phyloP scores from a whole-genome alignment of 2,888 invertebrate genomes.

The Cremastinae sp. region DNA sequence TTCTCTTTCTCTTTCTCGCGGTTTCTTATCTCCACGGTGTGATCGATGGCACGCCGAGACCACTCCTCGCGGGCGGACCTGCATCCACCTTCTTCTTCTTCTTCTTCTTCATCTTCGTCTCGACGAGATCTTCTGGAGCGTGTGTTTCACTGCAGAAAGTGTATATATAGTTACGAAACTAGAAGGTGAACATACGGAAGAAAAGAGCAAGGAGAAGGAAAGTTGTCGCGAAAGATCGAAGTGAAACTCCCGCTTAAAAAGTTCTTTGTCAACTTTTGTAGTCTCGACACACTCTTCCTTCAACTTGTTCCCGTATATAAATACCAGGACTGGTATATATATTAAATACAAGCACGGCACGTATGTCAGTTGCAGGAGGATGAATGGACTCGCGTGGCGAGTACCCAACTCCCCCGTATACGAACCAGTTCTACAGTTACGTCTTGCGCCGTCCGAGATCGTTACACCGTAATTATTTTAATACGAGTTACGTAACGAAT shows the following conservation, averaged over 20 bases:
- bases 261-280: constrained; percentile 52
- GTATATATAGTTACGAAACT: constrained; percentile 46
- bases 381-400: constrained; percentile 37
- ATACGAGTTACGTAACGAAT: constrained; percentile 5
- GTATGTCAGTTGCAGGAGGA: constrained; percentile 45
- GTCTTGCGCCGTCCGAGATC: not conserved
- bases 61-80: constrained; percentile 57
- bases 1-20: constrained; percentile 7
- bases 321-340: not conserved
- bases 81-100: constrained; percentile 26
- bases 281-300: constrained; percentile 29
- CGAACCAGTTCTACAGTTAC: constrained; percentile 44
- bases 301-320: not conserved
- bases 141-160: constrained; percentile 34
- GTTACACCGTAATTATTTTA: constrained; percentile 8
- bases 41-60: constrained; percentile 60
- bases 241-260: constrained; percentile 43
- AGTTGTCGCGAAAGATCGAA: constrained; percentile 42
- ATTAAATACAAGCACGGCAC: constrained; percentile 1
- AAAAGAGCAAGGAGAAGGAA: constrained; percentile 16
- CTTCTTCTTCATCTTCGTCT: constrained; percentile 4
- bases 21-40: constrained; percentile 57
- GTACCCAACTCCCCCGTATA: constrained; percentile 1
- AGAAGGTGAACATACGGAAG: constrained; percentile 24
- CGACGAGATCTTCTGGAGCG: constrained; percentile 22